Base-by-base conservation (phyloP, 2,113 vertebrate species). In the Columba janthina region DNA sequence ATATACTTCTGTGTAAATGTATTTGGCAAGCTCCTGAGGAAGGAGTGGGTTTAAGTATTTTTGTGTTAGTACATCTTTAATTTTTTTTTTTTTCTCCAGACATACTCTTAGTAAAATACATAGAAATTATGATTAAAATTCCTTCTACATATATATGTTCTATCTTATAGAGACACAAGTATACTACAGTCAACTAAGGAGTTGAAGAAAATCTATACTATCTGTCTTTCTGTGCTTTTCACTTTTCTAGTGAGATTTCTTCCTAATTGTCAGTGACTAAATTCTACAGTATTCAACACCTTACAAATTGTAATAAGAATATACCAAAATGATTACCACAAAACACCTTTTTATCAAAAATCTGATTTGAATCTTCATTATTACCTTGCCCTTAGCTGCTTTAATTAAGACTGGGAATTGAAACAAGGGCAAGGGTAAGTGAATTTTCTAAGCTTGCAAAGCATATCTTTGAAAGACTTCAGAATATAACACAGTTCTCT, bases 351-450 rank as follows among this genome's bases (percentile, higher is more conserved):
- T 85, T 66, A 70, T 67, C 40, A 85, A 57, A 87, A 88, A 73
- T 40, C 34, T 34, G 11, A 82, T 75, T 82, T 66, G 36, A 92
- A 89, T 89, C 44, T 93, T 78, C 26, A 51, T 64, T 92, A 80
- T 86, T 78, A 7, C 26, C 18, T 67, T 88, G 36, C 57, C 69
- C 73, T 86, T 74, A n/a, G 32, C 29, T 46, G 36, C 53, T 89
- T 94, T 91, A 95, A 95, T 89, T 91, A 94, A 79, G 62, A 79
- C 56, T 88, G 54, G 81, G 77, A 96, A 89, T 54, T 91, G 84
- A 94, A 58, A 85, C 11, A 32, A 11, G 11, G 57, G 53, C 74
- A 79, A 82, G 34, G 48, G 50, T 89, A 92, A 77, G 48, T 53
- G 54, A 65, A 53, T 88, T 85, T 91, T 79, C 74, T 69, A 83